Evolutionary conservation across 2,888 invertebrate species (phyloP).

Genomic region (Phaedon cochleariae): DNA sequence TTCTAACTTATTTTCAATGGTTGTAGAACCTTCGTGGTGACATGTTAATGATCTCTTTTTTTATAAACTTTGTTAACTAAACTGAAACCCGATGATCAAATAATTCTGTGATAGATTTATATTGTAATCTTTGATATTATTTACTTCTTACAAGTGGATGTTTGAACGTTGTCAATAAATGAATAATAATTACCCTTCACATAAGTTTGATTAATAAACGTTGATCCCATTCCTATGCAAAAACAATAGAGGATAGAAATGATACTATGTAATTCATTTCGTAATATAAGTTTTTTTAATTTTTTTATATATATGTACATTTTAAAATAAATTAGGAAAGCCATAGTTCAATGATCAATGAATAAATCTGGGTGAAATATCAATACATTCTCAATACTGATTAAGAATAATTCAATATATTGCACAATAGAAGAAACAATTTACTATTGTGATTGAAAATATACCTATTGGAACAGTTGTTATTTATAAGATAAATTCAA

Average conservation of each 20-base stretch:
- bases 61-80: neutral
- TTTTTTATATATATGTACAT: constrained; percentile 1
- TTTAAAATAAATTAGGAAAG: neutral
- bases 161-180: too few relatives aligned
- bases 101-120: neutral
- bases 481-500: too few relatives aligned
- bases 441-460: neutral
- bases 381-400: neutral
- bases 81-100: neutral
- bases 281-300: neutral
- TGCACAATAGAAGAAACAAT: neutral
- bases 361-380: neutral
- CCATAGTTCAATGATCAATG: neutral
- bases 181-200: too few relatives aligned
- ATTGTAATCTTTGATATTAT: neutral
- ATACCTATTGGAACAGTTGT: too few relatives aligned
- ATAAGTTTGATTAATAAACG: too few relatives aligned
- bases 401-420: neutral
- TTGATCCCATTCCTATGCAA: too few relatives aligned
- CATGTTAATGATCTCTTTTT: neutral
- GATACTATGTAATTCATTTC: neutral
- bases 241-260: neutral
- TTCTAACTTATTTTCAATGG: too few relatives aligned
- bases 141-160: too few relatives aligned
- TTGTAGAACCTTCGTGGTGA: too few relatives aligned